Evolutionary conservation across 2,888 invertebrate genomes (phyloP), one percentile per base, ranked within the genome.

Genomic region (Polietes domitor): DNA sequence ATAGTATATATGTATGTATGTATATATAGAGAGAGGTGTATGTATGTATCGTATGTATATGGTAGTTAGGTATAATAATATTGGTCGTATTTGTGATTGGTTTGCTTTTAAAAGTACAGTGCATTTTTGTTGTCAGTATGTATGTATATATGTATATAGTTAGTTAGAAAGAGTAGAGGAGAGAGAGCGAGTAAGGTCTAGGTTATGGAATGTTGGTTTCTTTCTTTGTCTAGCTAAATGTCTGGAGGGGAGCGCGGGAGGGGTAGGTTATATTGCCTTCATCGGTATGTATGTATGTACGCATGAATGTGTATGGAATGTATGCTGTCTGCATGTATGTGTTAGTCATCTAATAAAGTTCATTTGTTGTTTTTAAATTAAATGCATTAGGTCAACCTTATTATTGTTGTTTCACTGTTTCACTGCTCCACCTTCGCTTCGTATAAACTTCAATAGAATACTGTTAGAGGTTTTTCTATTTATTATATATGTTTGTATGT

Each of bases 381-480:
- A 84, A 84, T 84, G 84, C 84, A 84, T 75, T 84, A 53, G 75
- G 73, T 84, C 84, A 84, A 84, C 84, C 84, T 76, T 83, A 61
- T 80, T 77, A 75, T 79, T 80, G 77, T 83, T 15, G n/a, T 71
- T 71, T 41, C 58, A 41, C 37, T 41, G 41, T 15, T 19, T 41
- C 21, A n/a, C 17, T 68, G 68, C 21, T 68, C 41, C 21, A 55
- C 28, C 61, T 28, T 77, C 32, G 43, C 61, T 28, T 77, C 32
- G 43, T 41, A 53, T 79, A 75, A 80, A 82, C 74, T 82, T 82
- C 61, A 80, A 80, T 82, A 78, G 74, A 82, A 78, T 80, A 80
- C 80, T 83, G 80, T 83, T 80, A 21, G 77, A 71, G 32, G 71
- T 70, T 32, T 73, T 58, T n/a, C n/a, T 4, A 21, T 26, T 26